Percentiles rank a stretch among this genome's conserved stretches.
These are phyloP conservation scores for Reticulitermes speratus DNA, from an alignment of 1,140 invertebrate species.

Conservation along the genomic window DNA sequence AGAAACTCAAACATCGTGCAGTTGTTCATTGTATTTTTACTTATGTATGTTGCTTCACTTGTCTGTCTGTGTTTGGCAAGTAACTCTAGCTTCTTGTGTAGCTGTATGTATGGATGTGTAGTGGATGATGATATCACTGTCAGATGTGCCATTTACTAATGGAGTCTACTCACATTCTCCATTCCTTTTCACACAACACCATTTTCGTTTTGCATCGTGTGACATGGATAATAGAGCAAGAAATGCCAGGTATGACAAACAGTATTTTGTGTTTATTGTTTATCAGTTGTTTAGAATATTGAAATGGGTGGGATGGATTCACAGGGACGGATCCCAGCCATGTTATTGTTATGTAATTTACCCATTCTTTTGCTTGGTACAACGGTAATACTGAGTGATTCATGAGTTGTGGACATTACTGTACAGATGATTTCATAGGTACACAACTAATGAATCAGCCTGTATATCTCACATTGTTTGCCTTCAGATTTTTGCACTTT, in stretches of 20 bases:
- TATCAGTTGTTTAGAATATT: neutral
- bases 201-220: conserved; percentile 33
- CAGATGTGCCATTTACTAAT: neutral
- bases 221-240: conserved; percentile 28
- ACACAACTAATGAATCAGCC: no score
- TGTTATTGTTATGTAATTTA: no score
- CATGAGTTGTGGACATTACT: no score
- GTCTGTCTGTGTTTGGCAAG: neutral
- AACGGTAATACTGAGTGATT: no score
- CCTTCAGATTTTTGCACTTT: no score
- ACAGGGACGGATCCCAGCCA: no score
- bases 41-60: neutral
- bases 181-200: conserved; percentile 26
- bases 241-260: conserved; percentile 27
- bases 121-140: neutral
- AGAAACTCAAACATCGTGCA: neutral
- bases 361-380: no score
- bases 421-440: no score
- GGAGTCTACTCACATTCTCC: neutral
- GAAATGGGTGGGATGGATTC: neutral
- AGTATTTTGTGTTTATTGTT: neutral
- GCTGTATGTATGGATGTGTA: conserved; percentile 13
- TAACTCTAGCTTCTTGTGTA: conserved; percentile 7
- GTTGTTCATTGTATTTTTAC: neutral
- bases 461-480: no score